Evolutionary conservation across 2,113 vertebrate genomes (phyloP).

Genomic region (Hemichromis elongatus): DNA sequence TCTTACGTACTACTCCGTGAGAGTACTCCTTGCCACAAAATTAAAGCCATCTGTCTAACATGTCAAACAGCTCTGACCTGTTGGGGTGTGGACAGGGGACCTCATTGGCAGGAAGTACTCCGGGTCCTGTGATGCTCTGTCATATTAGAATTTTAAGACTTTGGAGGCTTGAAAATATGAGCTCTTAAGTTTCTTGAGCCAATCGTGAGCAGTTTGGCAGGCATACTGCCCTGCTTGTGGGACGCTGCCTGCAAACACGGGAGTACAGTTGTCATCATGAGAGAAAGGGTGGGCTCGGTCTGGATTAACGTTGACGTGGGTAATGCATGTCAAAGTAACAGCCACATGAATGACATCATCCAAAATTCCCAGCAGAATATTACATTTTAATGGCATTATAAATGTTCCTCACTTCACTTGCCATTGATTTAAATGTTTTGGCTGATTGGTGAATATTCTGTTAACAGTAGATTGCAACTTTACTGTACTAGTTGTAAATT

Average conservation of each 20-base stretch:
- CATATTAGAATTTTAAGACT: neutral
- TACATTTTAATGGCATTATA: neutral
- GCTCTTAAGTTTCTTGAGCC: neutral
- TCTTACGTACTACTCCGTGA: neutral
- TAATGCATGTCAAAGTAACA: neutral
- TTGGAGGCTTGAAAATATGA: neutral
- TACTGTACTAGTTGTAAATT: neutral
- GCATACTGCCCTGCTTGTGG: neutral
- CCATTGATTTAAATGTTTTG: neutral
- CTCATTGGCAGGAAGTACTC: neutral
- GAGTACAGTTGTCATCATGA: neutral
- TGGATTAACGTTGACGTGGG: neutral
- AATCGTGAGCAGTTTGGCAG: neutral
- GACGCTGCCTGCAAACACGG: neutral
- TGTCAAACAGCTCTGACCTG: neutral
- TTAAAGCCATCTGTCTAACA: neutral
- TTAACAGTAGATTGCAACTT: neutral
- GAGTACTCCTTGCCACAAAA: neutral
- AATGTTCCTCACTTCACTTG: neutral
- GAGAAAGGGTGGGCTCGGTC: neutral
- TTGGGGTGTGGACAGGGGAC: rapidly evolving
- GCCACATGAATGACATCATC: neutral
- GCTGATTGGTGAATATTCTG: neutral
- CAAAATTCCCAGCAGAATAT: neutral
- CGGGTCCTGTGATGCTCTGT: neutral